Conservation (phyloP, 1,140 invertebrate species). For the Myzus persicae region DNA sequence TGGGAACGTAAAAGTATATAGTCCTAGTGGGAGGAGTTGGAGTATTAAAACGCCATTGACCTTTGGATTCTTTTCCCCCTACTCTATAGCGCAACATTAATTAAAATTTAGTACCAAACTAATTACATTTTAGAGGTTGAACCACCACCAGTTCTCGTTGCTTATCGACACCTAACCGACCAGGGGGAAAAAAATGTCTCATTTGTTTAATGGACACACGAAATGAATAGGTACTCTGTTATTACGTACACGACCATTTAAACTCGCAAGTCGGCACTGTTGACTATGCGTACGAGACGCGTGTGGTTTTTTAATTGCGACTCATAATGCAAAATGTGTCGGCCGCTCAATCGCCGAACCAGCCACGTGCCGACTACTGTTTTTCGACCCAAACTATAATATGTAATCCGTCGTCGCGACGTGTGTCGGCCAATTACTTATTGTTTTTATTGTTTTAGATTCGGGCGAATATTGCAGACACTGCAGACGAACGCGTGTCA, state of each 20-base stretch:
- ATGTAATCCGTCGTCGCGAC: background rate
- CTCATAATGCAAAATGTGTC: background rate
- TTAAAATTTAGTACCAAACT: constrained; percentile 50
- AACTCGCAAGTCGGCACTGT: background rate
- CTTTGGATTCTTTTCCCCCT: background rate
- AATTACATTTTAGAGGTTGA: constrained; percentile 45
- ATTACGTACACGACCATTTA: background rate
- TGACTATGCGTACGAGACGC: background rate
- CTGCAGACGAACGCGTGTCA: background rate
- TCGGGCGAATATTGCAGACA: background rate
- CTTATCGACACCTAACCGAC: constrained; percentile 44
- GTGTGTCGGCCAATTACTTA: background rate
- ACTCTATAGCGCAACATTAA: background rate
- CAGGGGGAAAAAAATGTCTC: background rate
- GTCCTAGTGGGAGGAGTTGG: constrained; percentile 40
- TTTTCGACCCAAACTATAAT: background rate
- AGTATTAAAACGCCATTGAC: constrained; percentile 48
- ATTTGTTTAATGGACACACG: constrained; percentile 38
- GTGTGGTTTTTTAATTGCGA: constrained; percentile 3
- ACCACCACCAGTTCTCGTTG: constrained; percentile 39
- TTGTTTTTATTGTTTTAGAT: background rate
- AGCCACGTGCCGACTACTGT: background rate
- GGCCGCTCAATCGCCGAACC: background rate
- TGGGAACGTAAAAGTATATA: constrained; percentile 17
- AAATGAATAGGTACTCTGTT: constrained; percentile 19